Conservation (phyloP, 2,888 invertebrate species). For the Cephus pulcher region DNA sequence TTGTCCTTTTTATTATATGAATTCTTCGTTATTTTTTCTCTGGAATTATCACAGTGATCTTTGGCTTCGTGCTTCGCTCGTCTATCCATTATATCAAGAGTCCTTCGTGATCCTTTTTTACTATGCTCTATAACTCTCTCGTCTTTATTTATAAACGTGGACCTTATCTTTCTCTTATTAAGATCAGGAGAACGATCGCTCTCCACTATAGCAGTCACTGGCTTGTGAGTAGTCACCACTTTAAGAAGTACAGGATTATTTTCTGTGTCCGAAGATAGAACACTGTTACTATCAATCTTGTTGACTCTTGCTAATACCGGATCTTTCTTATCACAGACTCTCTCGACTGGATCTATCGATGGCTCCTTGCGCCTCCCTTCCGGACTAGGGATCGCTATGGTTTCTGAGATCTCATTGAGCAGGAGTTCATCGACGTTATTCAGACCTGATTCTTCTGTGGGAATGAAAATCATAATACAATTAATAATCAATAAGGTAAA, state of each 20-base stretch:
- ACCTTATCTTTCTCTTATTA: not conserved
- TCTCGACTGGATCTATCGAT: not conserved
- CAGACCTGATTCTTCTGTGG: constrained; percentile 3
- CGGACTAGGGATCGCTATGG: not conserved
- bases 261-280: constrained; percentile 28
- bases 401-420: not conserved
- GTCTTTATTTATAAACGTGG: constrained; percentile 2
- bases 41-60: constrained; percentile 37
- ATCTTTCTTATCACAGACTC: not conserved
- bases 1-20: not conserved
- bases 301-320: not conserved
- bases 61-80: constrained; percentile 30
- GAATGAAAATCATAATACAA: not conserved
- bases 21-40: not conserved
- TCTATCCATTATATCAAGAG: constrained; percentile 8
- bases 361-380: not conserved
- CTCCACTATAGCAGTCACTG: constrained; percentile 42
- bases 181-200: constrained; percentile 26
- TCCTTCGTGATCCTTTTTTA: not conserved
- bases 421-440: constrained; percentile 1
- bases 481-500: not conserved
- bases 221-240: constrained; percentile 43
- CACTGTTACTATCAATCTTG: not conserved
- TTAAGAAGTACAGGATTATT: constrained; percentile 46
- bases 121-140: not conserved